Percentiles rank a stretch among this genome's conserved stretches.
These are phyloP conservation scores for Campoletis sonorensis DNA, from an alignment of 1,140 invertebrate genomes.

Conservation along the genomic window DNA sequence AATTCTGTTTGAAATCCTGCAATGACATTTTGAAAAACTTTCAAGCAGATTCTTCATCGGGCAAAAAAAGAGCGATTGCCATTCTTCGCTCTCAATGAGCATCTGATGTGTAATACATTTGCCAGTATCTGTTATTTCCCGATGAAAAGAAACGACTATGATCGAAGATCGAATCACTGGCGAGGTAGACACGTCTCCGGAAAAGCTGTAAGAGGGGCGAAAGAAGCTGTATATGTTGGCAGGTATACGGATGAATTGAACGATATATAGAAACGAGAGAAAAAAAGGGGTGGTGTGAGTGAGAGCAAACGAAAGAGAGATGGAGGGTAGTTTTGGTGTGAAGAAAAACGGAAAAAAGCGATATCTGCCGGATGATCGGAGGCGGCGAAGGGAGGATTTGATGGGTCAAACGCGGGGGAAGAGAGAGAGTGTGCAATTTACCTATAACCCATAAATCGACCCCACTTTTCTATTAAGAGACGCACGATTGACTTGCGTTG, in stretches of 20 bases:
- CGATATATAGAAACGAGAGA: slow-evolving; percentile 36
- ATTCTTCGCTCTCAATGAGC: neutral
- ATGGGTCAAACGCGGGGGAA: slow-evolving; percentile 34
- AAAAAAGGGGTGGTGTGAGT: slow-evolving; percentile 20
- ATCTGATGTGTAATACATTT: slow-evolving; percentile 6
- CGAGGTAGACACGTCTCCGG: slow-evolving; percentile 38
- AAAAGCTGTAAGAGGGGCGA: no score
- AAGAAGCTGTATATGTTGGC: no score
- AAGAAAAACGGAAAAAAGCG: slow-evolving; percentile 65
- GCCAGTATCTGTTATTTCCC: slow-evolving; percentile 3
- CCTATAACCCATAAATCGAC: slow-evolving; percentile 76
- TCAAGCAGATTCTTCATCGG: neutral
- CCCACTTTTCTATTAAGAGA: slow-evolving; percentile 76
- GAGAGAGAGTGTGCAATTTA: slow-evolving; percentile 63
- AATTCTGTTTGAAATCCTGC: neutral
- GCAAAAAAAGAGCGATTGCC: slow-evolving; percentile 30
- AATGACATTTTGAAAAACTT: neutral
- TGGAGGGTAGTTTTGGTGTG: slow-evolving; percentile 10
- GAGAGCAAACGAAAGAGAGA: slow-evolving; percentile 55
- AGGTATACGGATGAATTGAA: slow-evolving; percentile 11
- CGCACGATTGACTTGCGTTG: slow-evolving; percentile 74
- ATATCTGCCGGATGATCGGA: slow-evolving; percentile 64
- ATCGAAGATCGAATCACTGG: slow-evolving; percentile 36
- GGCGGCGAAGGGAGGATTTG: slow-evolving; percentile 55
- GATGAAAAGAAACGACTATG: slow-evolving; percentile 18